Evolutionary conservation across 1,140 invertebrate species (phyloP).

Genomic region (Zelostemma sp.): DNA sequence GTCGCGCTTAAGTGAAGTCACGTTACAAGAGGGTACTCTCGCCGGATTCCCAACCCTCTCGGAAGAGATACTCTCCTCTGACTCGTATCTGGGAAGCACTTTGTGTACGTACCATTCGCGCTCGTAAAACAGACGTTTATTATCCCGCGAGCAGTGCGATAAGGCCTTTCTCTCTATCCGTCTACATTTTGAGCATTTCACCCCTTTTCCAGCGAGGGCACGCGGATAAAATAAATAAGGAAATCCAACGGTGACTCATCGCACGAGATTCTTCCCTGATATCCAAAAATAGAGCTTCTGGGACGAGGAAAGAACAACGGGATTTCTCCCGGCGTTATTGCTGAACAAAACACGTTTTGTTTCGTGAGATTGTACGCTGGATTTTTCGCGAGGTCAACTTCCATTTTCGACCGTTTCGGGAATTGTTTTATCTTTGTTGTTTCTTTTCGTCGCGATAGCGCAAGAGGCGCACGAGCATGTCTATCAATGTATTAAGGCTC

Average conservation of each 20-base stretch:
- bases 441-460: too few relatives aligned
- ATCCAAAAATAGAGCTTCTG: not conserved
- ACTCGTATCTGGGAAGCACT: conserved; percentile 15
- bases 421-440: too few relatives aligned
- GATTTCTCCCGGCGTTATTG: too few relatives aligned
- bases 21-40: conserved; percentile 1
- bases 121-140: conserved; percentile 59
- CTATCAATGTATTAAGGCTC: too few relatives aligned
- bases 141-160: conserved; percentile 53
- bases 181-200: conserved; percentile 1
- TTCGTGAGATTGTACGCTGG: not conserved
- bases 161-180: conserved; percentile 36
- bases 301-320: not conserved
- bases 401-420: not conserved
- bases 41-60: conserved; percentile 1
- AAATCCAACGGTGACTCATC: not conserved
- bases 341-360: too few relatives aligned
- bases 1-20: conserved; percentile 5
- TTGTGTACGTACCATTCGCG: conserved; percentile 14
- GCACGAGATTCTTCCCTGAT: conserved; percentile 1
- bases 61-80: not conserved
- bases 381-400: not conserved
- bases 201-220: not conserved
- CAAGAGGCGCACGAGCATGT: not conserved
- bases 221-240: not conserved